Base-by-base conservation (phyloP, 1,140 invertebrate species). In the Pseudomyrmex cubaensis region DNA sequence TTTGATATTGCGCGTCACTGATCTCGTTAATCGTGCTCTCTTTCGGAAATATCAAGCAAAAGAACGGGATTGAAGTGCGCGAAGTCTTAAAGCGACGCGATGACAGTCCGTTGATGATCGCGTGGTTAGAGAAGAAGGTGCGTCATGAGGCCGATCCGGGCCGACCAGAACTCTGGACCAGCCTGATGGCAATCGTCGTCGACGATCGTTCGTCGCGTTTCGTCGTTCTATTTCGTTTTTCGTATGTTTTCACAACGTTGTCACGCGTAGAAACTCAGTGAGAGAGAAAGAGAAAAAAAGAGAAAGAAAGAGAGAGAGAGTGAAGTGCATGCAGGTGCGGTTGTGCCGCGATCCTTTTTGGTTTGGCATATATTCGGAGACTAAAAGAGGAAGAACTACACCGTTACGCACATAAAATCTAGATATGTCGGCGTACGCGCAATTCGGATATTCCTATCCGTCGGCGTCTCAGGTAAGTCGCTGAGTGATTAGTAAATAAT, bases 371-470 rank as follows among this genome's bases (percentile, higher is more conserved):
- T 13, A 66, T 46, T 25, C 44, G 48, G 25, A 63, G 48, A 74
- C 35, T 7, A 56, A 17, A 67, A 20, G 66, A 35, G 50, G 22
- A 10, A 64, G 48, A 17, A 46, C 70, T 64, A 57, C 54, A 57
- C 84, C 10, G 35, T 67, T 9, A 52, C 85, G 54, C 15, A 5
- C 82, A 20, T 80, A 59, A 35, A 69, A 44, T 69, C 17, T 61
- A 82, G 84, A 85, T 63, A 97, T 97, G 97, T 97, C 97, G 92
- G 96, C 96, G 87, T 97, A 97, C 95, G 95, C 97, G 92, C 97
- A 97, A 95, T 97, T 97, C 94, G 96, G 97, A 94, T 97, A 97
- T 93, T 95, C 96, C 73, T 97, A 97, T 95, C 96, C 96, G 94
- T 95, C 97, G 94, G 96, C 97, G 91, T 96, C 97, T 84, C 97